Conservation (phyloP, 2,797 vertebrate genomes). For the Cirrhinus molitorella region DNA sequence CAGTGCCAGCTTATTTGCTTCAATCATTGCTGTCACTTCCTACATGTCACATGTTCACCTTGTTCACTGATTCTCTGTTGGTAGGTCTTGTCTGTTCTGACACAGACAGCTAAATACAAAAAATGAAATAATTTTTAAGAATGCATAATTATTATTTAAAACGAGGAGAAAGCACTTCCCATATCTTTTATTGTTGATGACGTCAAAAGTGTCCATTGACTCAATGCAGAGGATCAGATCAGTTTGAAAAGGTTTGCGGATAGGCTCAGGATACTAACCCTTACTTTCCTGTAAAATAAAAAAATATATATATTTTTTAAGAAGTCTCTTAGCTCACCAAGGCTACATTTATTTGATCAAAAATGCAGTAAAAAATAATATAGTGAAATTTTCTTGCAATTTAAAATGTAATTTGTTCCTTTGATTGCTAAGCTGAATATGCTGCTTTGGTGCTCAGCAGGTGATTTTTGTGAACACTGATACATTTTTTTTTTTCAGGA, state of each 20-base stretch:
- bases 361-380: neutral
- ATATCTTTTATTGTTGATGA: neutral
- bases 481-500: neutral
- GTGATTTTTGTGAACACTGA: neutral
- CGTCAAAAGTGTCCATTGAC: neutral
- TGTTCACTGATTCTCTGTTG: neutral
- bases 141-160: neutral
- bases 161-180: neutral
- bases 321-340: neutral
- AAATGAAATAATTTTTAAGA: too few species aligned
- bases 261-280: too few species aligned
- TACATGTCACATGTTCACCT: neutral
- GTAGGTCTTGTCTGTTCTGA: too few species aligned
- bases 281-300: too few species aligned
- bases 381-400: neutral
- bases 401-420: neutral
- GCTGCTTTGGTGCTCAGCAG: neutral
- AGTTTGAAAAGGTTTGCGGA: neutral
- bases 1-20: conserved; percentile 47
- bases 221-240: neutral
- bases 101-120: too few species aligned
- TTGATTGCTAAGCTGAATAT: neutral
- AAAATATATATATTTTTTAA: too few species aligned
- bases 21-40: neutral
- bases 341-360: neutral